These are phyloP conservation scores for Operophtera brumata DNA, from an alignment of 2,888 invertebrate genomes.

Conservation along the genomic window DNA sequence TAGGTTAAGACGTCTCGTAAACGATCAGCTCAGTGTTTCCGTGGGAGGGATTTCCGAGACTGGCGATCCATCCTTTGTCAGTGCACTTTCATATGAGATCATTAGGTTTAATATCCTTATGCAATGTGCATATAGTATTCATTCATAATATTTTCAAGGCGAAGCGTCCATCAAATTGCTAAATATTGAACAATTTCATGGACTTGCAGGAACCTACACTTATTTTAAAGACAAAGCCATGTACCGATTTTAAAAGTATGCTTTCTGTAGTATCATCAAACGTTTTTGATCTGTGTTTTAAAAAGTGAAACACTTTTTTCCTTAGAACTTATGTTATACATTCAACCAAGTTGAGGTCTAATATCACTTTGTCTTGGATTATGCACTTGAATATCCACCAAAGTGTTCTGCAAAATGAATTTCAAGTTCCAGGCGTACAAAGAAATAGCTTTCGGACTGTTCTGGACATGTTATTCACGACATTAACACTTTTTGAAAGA, in stretches of 20 bases:
- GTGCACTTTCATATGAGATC: conserved; percentile 18
- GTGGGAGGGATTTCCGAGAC: conserved; percentile 13
- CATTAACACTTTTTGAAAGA: conserved; percentile 4
- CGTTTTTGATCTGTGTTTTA: neutral
- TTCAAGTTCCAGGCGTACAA: conserved; percentile 1
- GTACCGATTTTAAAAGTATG: neutral
- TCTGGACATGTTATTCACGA: conserved; percentile 3
- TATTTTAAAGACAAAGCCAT: neutral
- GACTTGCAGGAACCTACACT: neutral
- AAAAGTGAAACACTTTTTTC: neutral
- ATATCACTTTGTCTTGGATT: conserved; percentile 18
- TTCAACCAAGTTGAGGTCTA: neutral
- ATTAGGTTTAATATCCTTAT: conserved; percentile 13
- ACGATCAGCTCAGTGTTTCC: neutral
- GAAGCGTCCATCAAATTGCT: neutral
- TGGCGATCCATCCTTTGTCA: conserved; percentile 15
- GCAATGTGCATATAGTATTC: neutral
- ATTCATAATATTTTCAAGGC: conserved; percentile 2
- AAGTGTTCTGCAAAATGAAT: conserved; percentile 19
- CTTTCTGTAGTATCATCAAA: neutral
- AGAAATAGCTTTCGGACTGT: neutral
- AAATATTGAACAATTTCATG: neutral
- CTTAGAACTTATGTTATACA: too few species aligned
- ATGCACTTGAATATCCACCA: conserved; percentile 20
- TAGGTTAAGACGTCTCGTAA: conserved; percentile 5